These are phyloP conservation scores for Parazoanthus atlanticus DNA, from an alignment of 92 coral and sea anemone genomes.

Conservation along the genomic window DNA sequence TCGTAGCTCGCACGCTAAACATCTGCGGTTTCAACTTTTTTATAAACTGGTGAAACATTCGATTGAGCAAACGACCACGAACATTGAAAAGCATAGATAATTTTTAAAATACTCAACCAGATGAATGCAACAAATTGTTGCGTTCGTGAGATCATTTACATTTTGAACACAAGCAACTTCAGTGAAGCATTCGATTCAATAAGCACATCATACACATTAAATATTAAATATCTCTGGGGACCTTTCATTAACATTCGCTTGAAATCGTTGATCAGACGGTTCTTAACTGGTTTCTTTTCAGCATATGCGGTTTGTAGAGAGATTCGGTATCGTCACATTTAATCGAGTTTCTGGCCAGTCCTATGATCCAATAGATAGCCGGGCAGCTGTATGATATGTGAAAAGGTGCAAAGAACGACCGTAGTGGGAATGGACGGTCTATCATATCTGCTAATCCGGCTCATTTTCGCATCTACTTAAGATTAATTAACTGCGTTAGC, in stretches of 20 bases:
- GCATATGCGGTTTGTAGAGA: neutral
- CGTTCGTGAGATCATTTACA: neutral
- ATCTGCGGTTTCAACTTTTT: neutral
- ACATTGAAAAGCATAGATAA: neutral
- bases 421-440: neutral
- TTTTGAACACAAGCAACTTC: neutral
- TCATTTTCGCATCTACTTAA: too few relatives aligned
- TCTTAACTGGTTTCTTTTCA: too few relatives aligned
- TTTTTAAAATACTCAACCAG: neutral
- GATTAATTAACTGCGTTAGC: too few relatives aligned
- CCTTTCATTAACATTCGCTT: too few relatives aligned
- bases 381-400: too few relatives aligned
- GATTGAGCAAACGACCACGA: neutral
- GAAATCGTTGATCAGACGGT: too few relatives aligned
- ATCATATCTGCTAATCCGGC: neutral
- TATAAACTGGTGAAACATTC: neutral
- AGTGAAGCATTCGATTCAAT: neutral
- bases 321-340: neutral
- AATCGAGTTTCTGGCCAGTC: too few relatives aligned
- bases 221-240: neutral
- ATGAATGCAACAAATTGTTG: neutral
- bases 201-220: neutral
- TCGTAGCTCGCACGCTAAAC: neutral
- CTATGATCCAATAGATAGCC: too few relatives aligned
- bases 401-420: too few relatives aligned